Evolutionary conservation across 1,140 invertebrate species (phyloP), one percentile per base, ranked within the genome.

Genomic region (Neuroterus valhalla): DNA sequence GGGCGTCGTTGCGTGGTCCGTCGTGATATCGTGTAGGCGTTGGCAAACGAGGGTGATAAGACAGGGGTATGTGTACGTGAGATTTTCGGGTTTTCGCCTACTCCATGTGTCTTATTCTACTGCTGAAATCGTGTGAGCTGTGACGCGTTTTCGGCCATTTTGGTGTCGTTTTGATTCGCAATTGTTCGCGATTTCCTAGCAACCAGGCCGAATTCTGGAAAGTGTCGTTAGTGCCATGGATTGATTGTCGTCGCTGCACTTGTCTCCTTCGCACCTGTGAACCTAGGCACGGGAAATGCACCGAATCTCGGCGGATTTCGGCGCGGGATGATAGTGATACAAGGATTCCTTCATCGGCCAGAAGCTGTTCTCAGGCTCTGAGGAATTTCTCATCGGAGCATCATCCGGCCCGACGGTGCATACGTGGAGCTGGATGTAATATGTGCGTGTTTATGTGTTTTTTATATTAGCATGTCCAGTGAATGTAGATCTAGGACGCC

Each of bases 11-110:
- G 75, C 79, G 70, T 81, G 75, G 62, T 68, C 71, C 48, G 75
- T 71, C 75, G 73, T 80, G 79, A 74, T 76, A 75, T 75, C 75
- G 79, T 77, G 77, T 81, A 81, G 79, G 77, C 79, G 77, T 81
- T 81, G 79, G 75, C 79, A 77, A 81, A 72, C 78, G 79, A 74
- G 74, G 55, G 76, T 73, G 75, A 72, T 68, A 80, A 77, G 78
- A 76, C 70, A 67, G 75, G 55, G 23, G 23, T 23, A 62, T 62
- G 55, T 62, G 23, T 62, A 31, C 23, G 19, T 74, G 66, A 72
- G 70, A 52, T 50, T 50, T 50, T 68, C 26, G 52, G 42, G 52
- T 72, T 70, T 70, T 50, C 44, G 38, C 48, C 46, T 52, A 55
- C 66, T 50, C n/a, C 66, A 26, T 46, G 67, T 46, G 45, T 38